Percentiles rank a stretch among this genome's conserved stretches.
These are phyloP conservation scores for Amyelois transitella DNA, from an alignment of 1,140 invertebrate genomes.

Conservation along the genomic window DNA sequence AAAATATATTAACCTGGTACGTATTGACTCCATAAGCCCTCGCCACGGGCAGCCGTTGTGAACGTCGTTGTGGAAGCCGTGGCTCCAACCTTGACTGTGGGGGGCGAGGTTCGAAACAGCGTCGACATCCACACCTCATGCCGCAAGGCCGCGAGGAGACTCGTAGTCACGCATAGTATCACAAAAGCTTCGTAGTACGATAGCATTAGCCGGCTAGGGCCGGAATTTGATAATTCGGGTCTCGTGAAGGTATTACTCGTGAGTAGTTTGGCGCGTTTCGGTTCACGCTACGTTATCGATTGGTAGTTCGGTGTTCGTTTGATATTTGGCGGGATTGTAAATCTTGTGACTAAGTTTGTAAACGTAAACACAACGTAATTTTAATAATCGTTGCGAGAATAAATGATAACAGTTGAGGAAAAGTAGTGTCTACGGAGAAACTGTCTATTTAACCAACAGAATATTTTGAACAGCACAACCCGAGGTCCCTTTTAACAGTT, in stretches of 20 bases:
- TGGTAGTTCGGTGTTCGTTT: not conserved
- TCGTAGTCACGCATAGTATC: slow-evolving; percentile 55
- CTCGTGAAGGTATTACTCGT: not conserved
- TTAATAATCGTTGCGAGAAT: not conserved
- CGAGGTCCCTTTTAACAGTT: not conserved
- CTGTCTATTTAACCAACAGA: not conserved
- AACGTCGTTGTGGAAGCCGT: slow-evolving; percentile 17
- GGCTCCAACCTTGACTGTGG: slow-evolving; percentile 29
- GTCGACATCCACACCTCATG: slow-evolving; percentile 64
- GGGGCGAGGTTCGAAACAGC: slow-evolving; percentile 54
- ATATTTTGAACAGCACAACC: not conserved
- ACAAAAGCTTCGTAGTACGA: slow-evolving; percentile 47
- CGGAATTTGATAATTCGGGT: not conserved
- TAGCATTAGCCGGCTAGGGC: slow-evolving; percentile 32
- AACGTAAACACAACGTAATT: not conserved
- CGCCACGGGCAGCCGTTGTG: slow-evolving; percentile 4
- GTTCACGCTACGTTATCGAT: no score
- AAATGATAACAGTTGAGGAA: not conserved
- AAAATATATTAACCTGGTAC: slow-evolving; percentile 36
- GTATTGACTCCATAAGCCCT: slow-evolving; percentile 43
- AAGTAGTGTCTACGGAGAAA: not conserved
- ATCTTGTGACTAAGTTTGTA: not conserved
- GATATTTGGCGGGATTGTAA: not conserved
- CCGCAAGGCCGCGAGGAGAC: slow-evolving; percentile 47
- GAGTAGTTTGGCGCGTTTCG: not conserved